A percentile compares a stretch with the other conserved stretches of the same genome.
These are phyloP conservation scores for Diloba caeruleocephala DNA, from an alignment of 2,888 invertebrate species.

Conservation along the genomic window DNA sequence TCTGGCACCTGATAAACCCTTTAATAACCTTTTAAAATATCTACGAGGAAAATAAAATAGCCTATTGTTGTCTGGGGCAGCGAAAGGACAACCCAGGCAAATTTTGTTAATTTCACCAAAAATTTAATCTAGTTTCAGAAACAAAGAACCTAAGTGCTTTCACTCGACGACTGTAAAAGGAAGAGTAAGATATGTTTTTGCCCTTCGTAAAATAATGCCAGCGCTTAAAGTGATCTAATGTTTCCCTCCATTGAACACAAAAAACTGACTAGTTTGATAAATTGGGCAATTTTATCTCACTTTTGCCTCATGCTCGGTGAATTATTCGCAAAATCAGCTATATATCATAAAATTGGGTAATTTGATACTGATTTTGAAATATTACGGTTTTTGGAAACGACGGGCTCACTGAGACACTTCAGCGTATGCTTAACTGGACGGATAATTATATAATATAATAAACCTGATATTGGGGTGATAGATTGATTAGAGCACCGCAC, in stretches of 20 bases:
- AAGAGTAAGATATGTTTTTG: conserved; percentile 44
- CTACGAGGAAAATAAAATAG: too few species aligned
- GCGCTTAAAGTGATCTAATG: conserved; percentile 54
- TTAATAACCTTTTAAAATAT: too few species aligned
- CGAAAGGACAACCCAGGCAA: not conserved
- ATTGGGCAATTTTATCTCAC: conserved; percentile 58
- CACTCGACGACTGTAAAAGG: conserved; percentile 15
- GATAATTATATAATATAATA: too few species aligned
- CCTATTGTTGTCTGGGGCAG: too few species aligned
- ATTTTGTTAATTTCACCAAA: not conserved
- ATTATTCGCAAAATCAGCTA: conserved; percentile 38
- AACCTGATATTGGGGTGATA: too few species aligned
- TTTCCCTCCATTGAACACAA: conserved; percentile 51
- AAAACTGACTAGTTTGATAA: conserved; percentile 55
- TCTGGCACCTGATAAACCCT: too few species aligned
- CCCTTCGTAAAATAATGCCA: conserved; percentile 45
- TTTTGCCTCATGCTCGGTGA: conserved; percentile 43
- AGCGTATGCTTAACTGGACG: too few species aligned
- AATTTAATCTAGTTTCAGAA: conserved; percentile 13
- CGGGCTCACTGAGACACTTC: not conserved
- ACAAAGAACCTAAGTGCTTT: conserved; percentile 17
- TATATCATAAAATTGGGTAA: conserved; percentile 37
- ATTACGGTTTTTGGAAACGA: conserved; percentile 14
- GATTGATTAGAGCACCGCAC: too few species aligned
- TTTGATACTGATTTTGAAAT: conserved; percentile 40